phyloP scores from a whole-genome alignment of 2,113 vertebrate genomes.

The Ibidorhyncha struthersii region DNA sequence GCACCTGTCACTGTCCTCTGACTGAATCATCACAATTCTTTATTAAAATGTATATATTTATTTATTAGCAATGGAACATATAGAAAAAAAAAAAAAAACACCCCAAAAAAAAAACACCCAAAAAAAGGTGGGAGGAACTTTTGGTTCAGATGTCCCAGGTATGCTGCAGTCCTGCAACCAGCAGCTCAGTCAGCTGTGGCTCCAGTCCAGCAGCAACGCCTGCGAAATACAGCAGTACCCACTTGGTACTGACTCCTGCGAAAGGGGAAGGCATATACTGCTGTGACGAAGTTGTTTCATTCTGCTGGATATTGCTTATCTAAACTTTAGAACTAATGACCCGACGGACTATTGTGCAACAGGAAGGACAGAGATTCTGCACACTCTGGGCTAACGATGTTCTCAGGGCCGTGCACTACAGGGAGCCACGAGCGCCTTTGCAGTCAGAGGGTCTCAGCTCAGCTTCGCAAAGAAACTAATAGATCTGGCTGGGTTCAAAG shows the following conservation, averaged over 20 bases:
- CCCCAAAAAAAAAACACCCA: background rate
- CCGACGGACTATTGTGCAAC: rapidly evolving
- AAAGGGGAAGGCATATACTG: background rate
- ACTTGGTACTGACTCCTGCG: no score
- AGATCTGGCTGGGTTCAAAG: background rate
- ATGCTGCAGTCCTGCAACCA: background rate
- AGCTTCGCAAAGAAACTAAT: background rate
- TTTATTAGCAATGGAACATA: background rate
- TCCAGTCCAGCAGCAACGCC: background rate
- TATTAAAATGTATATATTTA: background rate
- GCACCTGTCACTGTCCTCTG: background rate
- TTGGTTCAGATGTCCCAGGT: background rate
- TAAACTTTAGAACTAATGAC: background rate
- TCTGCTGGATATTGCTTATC: background rate
- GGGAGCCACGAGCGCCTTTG: background rate
- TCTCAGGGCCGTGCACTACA: background rate
- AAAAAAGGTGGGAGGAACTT: rapidly evolving
- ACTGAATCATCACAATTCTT: background rate
- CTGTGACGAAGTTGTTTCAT: background rate
- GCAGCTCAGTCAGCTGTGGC: background rate
- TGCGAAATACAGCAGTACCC: background rate
- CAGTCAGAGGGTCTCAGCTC: background rate
- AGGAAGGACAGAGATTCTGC: background rate
- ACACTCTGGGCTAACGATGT: rapidly evolving
- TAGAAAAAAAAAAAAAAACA: background rate